Evolutionary conservation across 2,797 vertebrate genomes (phyloP), one percentile per base, ranked within the genome.

Genomic region (Pteronotus mesoamericanus): DNA sequence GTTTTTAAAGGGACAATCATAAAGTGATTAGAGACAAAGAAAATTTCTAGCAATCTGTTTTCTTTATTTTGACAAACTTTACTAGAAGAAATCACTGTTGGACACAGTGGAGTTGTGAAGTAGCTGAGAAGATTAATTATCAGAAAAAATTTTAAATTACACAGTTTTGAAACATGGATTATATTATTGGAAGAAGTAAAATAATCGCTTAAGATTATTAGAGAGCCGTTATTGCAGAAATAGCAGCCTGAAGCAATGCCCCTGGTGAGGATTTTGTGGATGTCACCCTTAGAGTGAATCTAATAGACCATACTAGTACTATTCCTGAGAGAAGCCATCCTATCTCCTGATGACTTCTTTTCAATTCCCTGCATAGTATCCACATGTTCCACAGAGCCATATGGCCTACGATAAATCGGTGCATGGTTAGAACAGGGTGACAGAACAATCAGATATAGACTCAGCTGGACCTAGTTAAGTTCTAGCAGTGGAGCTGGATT

Each of bases 1-100:
- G 24, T 68, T 95, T 97, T 96, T 96, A 96, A 93, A 96, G 88
- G 44, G 34, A 75, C n/a, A 93, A 57, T 91, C 69, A 57, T 96
- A 24, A 32, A 86, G 51, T 94, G 78, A 90, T 89, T 66, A 79
- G 83, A 79, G 59, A 57, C 15, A 79, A 93, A 86, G 69, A 92
- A 86, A 72, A 57, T 89, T 21, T 95, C 42, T 92, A 82, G 22
- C 34, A 86, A 24, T 94, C 32, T 89, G 8, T 42, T n/a, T 24
- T 93, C 10, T 95, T 92, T 75, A 44, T 87, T 95, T 97, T 71
- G 34, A 71, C 39, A 86, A 14, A 69, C 37, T 90, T 96, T 61
- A 84, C 24, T 69, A 92, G 86, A 80, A 16, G 48, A 90, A 77
- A 39, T 91, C 34, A n/a, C 42, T 85, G 3, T 69, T 72, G n/a